A percentile compares a stretch with the other conserved stretches of the same genome.
Conservation (phyloP, 2,113 vertebrate genomes). For the Nyctereutes procyonoides region DNA sequence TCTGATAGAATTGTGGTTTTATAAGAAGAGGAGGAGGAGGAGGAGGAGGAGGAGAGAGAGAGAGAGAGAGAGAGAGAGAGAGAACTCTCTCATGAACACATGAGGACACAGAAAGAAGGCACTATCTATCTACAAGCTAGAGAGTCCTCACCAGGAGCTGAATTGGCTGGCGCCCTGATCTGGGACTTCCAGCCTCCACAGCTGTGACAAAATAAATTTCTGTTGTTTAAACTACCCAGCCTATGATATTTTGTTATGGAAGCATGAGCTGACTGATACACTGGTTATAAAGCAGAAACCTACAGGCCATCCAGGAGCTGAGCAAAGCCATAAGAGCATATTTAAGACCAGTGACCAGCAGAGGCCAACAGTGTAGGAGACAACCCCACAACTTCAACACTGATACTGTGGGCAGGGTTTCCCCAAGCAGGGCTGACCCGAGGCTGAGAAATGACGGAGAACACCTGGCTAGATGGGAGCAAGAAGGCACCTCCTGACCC, state of each 20-base stretch:
- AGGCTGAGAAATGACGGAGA: neutral
- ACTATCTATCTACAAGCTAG: neutral
- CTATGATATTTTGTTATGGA: neutral
- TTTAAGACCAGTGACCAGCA: neutral
- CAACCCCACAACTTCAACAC: neutral
- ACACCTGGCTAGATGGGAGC: neutral
- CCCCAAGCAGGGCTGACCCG: neutral
- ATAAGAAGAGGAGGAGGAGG: neutral
- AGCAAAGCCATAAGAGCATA: neutral
- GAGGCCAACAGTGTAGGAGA: no score
- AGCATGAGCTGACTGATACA: neutral
- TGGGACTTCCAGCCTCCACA: neutral
- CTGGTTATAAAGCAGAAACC: neutral
- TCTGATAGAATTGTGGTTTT: neutral
- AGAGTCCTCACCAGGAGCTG: neutral
- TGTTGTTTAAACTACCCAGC: neutral
- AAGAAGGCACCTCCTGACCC: neutral
- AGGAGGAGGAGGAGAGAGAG: neutral
- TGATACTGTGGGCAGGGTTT: neutral
- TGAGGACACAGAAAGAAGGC: neutral
- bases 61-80: neutral
- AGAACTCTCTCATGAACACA: neutral
- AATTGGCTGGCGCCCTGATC: neutral
- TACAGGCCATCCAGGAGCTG: accelerated
- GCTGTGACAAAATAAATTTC: neutral